A percentile compares a stretch with the other conserved stretches of the same genome.
Conservation (phyloP, 2,888 invertebrate species). For the Hemicrepidius hirtus region DNA sequence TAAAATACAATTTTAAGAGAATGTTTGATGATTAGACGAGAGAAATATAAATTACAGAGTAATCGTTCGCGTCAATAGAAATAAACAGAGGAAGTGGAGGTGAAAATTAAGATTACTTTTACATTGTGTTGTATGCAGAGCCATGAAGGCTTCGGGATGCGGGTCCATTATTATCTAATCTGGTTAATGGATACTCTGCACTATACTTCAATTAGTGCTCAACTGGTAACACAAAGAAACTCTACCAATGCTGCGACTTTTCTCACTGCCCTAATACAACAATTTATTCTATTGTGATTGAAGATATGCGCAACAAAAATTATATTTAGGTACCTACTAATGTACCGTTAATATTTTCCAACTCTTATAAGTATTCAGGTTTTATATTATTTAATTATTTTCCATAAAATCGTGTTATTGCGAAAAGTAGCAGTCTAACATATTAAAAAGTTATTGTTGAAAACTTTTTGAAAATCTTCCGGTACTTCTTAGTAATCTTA, state of each 20-base stretch:
- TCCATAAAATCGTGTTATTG: too few species aligned
- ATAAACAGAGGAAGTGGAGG: slow-evolving; percentile 43
- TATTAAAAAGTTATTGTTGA: too few species aligned
- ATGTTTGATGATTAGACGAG: too few species aligned
- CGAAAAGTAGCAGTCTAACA: too few species aligned
- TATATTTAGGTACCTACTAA: neutral
- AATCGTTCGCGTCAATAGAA: slow-evolving; percentile 24
- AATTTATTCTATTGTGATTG: neutral
- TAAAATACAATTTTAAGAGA: too few species aligned
- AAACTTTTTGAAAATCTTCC: too few species aligned
- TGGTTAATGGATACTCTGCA: slow-evolving; percentile 61
- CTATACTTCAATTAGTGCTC: slow-evolving; percentile 60
- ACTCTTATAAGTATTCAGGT: too few species aligned
- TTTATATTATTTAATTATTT: too few species aligned
- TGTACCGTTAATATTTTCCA: neutral
- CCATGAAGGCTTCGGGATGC: slow-evolving; percentile 59
- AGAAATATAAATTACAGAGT: neutral
- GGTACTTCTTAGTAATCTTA: too few species aligned
- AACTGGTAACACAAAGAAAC: slow-evolving; percentile 54
- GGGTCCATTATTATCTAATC: slow-evolving; percentile 64
- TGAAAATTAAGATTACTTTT: slow-evolving; percentile 48
- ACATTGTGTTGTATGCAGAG: slow-evolving; percentile 52
- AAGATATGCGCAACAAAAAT: neutral
- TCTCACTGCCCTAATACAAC: slow-evolving; percentile 39
- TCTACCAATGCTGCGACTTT: slow-evolving; percentile 41